Evolutionary conservation across 2,797 vertebrate genomes (phyloP), one percentile per base, ranked within the genome.

Genomic region (Meda fulgida): DNA sequence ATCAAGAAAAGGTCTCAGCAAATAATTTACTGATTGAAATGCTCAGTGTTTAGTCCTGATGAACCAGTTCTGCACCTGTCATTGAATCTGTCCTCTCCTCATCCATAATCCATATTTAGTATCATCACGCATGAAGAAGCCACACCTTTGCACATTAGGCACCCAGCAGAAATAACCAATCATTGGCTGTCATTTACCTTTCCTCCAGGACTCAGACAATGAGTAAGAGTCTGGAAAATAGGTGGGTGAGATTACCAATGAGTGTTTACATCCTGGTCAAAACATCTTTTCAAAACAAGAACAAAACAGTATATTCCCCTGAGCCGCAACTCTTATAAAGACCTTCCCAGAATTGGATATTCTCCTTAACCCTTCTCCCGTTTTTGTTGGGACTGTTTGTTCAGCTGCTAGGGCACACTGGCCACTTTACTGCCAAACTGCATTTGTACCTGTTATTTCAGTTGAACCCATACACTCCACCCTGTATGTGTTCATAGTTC

Each of bases 301-400:
- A 51, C 11, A 48, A 23, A 60, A 11, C 14, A 29, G 19, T 55
- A 36, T 43, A 10, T 31, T 43, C 55, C 16, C 38, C 40, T 31
- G 3, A 36, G 19, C 51, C 13, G 11, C 11, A 63, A n/a, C 7
- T 80, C 10, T 48, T 34, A 34, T 23, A n/a, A 79, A 34, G 6
- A 66, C 67, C 40, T 67, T 48, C 19, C 13, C 16, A 8, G 29
- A 51, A n/a, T 23, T 51, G 19, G 29, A 67, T 67, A 4, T 70
- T 16, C n/a, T 38, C 23, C 5, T 80, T 55, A 23, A 53, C 31
- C 65, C 19, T 34, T 31, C 43, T 67, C 31, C 9, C 9, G 3
- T 19, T 80, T 69, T 26, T 69, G 48, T 7, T 55, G 48, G 23
- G 66, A 80, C 46, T 80, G 48, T 80, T 80, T 80, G 65, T 70